A percentile compares a stretch with the other conserved stretches of the same genome.
These are phyloP conservation scores for Sitta carolinensis DNA, from an alignment of 2,797 vertebrate genomes.

Conservation along the genomic window DNA sequence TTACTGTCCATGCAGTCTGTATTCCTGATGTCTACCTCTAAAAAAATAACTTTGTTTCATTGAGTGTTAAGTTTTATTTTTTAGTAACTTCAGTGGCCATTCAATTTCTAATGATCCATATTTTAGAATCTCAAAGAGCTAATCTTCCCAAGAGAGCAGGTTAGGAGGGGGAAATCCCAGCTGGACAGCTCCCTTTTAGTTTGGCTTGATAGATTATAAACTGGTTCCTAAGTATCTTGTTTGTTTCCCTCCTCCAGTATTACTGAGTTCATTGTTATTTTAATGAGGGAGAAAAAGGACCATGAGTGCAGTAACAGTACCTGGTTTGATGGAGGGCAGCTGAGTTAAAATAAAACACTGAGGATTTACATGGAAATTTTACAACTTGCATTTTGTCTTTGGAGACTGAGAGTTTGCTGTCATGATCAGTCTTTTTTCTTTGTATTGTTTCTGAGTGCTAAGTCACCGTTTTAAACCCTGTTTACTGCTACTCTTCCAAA, in stretches of 20 bases:
- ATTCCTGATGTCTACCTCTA: background rate
- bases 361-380: background rate
- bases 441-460: background rate
- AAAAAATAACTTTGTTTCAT: background rate
- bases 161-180: rapidly evolving
- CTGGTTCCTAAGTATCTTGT: background rate
- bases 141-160: background rate
- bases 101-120: background rate
- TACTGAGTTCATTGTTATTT: background rate
- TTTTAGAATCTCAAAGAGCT: background rate
- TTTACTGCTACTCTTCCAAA: background rate
- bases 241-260: background rate
- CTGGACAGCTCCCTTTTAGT: background rate
- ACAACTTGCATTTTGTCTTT: background rate
- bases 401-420: background rate
- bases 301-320: background rate
- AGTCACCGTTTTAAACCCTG: background rate
- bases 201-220: background rate
- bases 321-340: background rate
- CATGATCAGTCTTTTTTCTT: background rate
- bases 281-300: background rate
- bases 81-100: background rate
- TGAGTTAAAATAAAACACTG: background rate
- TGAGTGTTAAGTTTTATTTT: background rate
- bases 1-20: background rate